These are phyloP conservation scores for Sebastes oblongus DNA, from an alignment of 2,797 vertebrate genomes.

Conservation along the genomic window DNA sequence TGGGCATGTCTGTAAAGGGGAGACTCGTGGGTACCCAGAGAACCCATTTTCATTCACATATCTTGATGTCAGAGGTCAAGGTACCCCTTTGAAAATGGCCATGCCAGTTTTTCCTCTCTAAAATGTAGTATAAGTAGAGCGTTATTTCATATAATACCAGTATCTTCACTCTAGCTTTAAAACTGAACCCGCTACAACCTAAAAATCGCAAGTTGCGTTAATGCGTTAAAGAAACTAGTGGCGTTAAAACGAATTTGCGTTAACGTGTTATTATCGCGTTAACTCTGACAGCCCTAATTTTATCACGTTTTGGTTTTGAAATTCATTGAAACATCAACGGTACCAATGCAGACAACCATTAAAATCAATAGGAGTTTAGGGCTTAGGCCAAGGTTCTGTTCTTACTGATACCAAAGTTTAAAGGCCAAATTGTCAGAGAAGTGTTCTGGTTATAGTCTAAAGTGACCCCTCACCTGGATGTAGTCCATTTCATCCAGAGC, in stretches of 20 bases:
- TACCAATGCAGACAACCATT: neutral
- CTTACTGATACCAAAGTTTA: neutral
- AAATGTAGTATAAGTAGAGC: rapidly evolving
- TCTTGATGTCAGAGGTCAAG: too few relatives aligned
- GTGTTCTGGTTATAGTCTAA: neutral
- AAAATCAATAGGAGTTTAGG: neutral
- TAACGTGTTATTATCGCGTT: neutral
- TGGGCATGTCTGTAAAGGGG: too few relatives aligned
- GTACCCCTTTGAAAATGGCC: too few relatives aligned
- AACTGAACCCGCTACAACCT: too few relatives aligned
- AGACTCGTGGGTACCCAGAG: too few relatives aligned
- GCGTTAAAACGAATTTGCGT: neutral
- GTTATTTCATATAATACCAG: too few relatives aligned
- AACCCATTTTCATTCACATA: too few relatives aligned
- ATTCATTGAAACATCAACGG: neutral
- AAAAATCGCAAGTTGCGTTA: too few relatives aligned
- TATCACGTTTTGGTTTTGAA: neutral
- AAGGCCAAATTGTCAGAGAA: neutral
- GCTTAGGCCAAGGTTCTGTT: neutral
- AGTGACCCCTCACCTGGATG: conserved; percentile 76
- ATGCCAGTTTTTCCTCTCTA: too few relatives aligned
- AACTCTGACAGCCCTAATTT: too few relatives aligned
- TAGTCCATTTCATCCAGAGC: conserved; percentile 80
- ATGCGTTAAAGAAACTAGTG: too few relatives aligned
- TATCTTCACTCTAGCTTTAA: too few relatives aligned